Conservation (phyloP, 2,113 vertebrate species). For the Noturus placidus region DNA sequence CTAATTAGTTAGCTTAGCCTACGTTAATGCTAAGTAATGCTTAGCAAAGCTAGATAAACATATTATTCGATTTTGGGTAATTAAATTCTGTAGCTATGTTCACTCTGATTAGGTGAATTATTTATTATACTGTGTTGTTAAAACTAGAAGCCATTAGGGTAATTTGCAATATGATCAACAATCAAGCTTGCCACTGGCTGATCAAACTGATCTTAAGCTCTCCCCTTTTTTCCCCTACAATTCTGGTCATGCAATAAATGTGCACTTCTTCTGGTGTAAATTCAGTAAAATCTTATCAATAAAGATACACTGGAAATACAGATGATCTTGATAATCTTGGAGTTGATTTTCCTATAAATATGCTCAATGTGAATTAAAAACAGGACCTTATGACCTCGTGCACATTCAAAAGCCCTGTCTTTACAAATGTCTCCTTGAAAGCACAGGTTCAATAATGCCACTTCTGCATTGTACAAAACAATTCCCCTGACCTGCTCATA, state of each 20-base stretch:
- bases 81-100: no score
- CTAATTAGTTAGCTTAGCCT: background rate
- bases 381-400: background rate
- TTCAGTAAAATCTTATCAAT: background rate
- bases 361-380: background rate
- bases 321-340: background rate
- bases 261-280: background rate
- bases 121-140: no score
- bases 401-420: background rate
- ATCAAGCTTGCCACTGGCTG: background rate
- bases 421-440: background rate
- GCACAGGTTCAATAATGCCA: constrained; percentile 1
- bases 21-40: background rate
- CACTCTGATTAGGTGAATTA: no score
- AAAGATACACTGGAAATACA: background rate
- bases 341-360: constrained; percentile 2
- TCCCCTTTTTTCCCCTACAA: background rate
- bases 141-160: background rate
- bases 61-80: no score
- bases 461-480: constrained; percentile 1
- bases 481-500: background rate
- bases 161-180: background rate
- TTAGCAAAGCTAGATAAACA: background rate
- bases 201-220: background rate
- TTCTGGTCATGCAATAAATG: background rate